Evolutionary conservation across 2,888 invertebrate species (phyloP), one percentile per base, ranked within the genome.

Genomic region (Folsomia manolachei): DNA sequence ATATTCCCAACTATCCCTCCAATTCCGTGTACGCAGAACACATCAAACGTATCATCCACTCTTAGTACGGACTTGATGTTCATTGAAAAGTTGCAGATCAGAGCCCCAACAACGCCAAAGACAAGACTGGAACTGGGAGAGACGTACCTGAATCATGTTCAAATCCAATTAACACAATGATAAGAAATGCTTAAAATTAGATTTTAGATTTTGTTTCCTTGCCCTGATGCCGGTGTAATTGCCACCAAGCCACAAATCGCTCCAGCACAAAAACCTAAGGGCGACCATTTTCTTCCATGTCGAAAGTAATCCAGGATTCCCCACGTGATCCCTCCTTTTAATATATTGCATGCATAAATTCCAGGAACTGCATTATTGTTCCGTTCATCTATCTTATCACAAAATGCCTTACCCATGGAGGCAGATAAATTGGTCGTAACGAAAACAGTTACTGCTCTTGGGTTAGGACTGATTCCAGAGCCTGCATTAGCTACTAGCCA

Each of bases 401-500:
- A n/a, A n/a, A n/a, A n/a, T 2, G 18, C 18, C 27, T 21, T 21
- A 23, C 66, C 67, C 1, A 63, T 27, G 18, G 69, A 65, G 24
- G 69, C 71, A 1, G 76, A 70, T 67, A 78, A 62, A 63, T 78
- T 77, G 1, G 78, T 78, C 25, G 75, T 75, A 19, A 75, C 73
- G 61, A 78, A 74, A 14, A 78, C 77, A 19, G 69, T 72, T 18
- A 76, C 76, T 7, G 78, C 77, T 21, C 78, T 56, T 4, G 72
- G 26, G 68, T 75, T 71, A 0, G 78, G 77, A 25, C 64, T 66
- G 14, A 72, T 39, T n/a, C 72, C 72, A 65, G 72, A 72, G 1
- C 72, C 79, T 4, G 79, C 79, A 60, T 79, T 78, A 1, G 77
- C 77, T 19, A 78, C 72, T 19, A 76, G 52, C 79, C 79, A 73